Evolutionary conservation across 2,113 vertebrate species (phyloP).

Genomic region (Pygoscelis adeliae): DNA sequence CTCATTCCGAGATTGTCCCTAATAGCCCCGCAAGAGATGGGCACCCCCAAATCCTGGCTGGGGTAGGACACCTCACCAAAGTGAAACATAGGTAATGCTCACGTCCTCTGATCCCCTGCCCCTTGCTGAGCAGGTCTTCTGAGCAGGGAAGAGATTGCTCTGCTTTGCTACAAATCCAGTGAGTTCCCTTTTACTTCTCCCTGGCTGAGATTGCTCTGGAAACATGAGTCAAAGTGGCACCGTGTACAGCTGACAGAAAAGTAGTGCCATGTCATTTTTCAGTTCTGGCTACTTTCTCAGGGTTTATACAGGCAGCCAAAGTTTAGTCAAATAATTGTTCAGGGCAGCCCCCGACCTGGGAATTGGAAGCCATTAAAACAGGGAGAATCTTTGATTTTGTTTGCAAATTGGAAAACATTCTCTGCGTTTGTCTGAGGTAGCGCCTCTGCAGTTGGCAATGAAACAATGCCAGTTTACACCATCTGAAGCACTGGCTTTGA

Average conservation of each 20-base stretch:
- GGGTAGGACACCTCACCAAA: not conserved
- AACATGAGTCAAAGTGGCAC: not conserved
- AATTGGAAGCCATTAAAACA: not conserved
- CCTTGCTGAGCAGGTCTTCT: not conserved
- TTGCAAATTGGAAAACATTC: not conserved
- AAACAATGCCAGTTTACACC: not conserved
- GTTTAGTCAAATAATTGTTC: not conserved
- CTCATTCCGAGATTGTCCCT: not conserved
- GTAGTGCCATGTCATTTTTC: not conserved
- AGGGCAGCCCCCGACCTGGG: not conserved
- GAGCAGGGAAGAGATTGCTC: not conserved
- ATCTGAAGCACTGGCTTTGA: slow-evolving; percentile 7
- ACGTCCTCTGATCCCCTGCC: accelerated
- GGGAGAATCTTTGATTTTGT: not conserved
- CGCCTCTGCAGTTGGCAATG: not conserved
- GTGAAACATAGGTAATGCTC: not conserved
- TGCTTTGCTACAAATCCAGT: not conserved
- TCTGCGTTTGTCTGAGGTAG: not conserved
- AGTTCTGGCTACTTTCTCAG: not conserved
- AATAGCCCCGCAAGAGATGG: not conserved
- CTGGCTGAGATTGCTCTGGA: not conserved
- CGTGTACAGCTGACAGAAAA: not conserved
- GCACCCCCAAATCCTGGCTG: not conserved
- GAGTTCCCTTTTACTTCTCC: not conserved
- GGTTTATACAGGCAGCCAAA: not conserved